phyloP scores from a whole-genome alignment of 1,140 invertebrate genomes.

The Apis laboriosa region DNA sequence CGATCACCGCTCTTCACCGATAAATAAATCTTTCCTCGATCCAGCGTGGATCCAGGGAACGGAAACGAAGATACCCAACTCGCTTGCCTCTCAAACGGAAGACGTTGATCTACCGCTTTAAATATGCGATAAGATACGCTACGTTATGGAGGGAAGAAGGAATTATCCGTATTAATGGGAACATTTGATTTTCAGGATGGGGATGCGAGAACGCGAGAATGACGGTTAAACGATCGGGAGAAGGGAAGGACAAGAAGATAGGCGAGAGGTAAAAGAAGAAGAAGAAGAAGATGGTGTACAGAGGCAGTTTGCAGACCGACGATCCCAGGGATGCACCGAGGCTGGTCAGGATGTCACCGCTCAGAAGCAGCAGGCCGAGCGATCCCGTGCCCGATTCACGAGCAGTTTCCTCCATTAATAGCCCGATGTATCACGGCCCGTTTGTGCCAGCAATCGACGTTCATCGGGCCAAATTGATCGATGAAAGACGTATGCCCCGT shows the following conservation, averaged over 20 bases:
- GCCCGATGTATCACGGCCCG: conserved; percentile 43
- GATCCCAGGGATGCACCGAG: conserved; percentile 69
- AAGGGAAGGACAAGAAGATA: neutral
- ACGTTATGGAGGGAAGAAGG: neutral
- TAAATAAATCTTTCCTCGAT: neutral
- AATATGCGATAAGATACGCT: neutral
- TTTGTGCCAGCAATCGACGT: conserved; percentile 62
- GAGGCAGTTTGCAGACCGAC: conserved; percentile 71
- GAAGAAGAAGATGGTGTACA: conserved; percentile 68
- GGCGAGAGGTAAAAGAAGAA: neutral
- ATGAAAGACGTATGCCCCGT: conserved; percentile 67
- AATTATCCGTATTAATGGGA: neutral
- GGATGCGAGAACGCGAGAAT: conserved; percentile 5
- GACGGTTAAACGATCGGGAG: neutral
- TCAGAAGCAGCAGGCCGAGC: conserved; percentile 61
- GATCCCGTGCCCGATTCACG: conserved; percentile 25
- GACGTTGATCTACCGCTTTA: conserved; percentile 6
- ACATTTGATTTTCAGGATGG: conserved; percentile 14
- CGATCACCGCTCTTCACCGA: neutral
- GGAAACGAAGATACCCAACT: neutral
- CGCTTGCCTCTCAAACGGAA: neutral
- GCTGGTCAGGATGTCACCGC: conserved; percentile 68
- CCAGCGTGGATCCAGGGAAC: neutral
- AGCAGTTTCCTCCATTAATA: conserved; percentile 24
- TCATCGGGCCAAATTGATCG: conserved; percentile 66